Evolutionary conservation across 37 sponge, comb jelly and placozoan species (phyloP).

Genomic region (Theonella swinhoei): DNA sequence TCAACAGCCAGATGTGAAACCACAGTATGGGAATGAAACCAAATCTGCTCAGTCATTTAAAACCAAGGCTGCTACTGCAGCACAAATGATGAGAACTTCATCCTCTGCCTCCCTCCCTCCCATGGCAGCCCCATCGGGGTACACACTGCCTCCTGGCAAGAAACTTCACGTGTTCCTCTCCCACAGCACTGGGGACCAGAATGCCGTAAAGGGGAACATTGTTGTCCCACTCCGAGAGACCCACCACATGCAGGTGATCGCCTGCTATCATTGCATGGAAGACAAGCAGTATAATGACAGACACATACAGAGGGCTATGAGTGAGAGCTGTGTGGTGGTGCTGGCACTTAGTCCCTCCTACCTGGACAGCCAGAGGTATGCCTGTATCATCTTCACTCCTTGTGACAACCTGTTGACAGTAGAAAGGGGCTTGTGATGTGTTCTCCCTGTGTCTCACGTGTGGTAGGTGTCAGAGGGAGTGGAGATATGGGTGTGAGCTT

Average conservation of each 20-base stretch:
- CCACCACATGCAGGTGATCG: slow-evolving; percentile 30
- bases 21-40: not conserved
- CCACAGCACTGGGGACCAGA: slow-evolving; percentile 78
- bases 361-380: slow-evolving; percentile 64
- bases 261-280: slow-evolving; percentile 75
- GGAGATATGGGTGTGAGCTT: slow-evolving; percentile 13
- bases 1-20: not conserved
- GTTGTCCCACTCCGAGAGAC: slow-evolving; percentile 35
- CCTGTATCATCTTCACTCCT: not conserved
- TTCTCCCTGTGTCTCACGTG: not conserved
- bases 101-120: not conserved
- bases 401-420: not conserved
- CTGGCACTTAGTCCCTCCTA: slow-evolving; percentile 64
- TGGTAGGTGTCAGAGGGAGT: slow-evolving; percentile 77
- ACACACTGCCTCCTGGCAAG: slow-evolving; percentile 47
- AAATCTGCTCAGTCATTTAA: no score
- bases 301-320: slow-evolving; percentile 49
- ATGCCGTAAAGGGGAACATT: slow-evolving; percentile 39
- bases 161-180: slow-evolving; percentile 78
- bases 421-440: no score
- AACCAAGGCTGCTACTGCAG: not conserved
- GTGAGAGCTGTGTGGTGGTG: slow-evolving; percentile 61
- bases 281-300: slow-evolving; percentile 44
- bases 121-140: not conserved
- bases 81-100: not conserved